A percentile compares a stretch with the other conserved stretches of the same genome.
phyloP scores from a whole-genome alignment of 2,888 invertebrate genomes.

The Pycnomerus fuliginosus region DNA sequence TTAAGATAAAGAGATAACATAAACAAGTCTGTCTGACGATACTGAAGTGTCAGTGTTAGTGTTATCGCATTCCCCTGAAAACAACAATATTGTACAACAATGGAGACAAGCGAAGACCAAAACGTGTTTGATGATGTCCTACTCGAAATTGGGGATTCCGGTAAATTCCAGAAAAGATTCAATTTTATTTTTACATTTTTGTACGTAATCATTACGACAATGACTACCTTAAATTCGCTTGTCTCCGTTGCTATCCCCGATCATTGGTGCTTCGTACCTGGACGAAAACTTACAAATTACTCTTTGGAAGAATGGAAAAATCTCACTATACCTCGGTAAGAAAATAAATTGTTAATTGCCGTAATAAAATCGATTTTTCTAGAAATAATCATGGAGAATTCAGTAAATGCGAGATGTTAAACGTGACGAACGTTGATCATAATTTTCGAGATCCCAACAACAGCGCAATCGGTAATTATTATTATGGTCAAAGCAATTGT shows the following conservation, averaged over 20 bases:
- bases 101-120: no score
- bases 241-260: constrained; percentile 58
- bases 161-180: constrained; percentile 56
- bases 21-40: no score
- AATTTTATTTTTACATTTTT: constrained; percentile 55
- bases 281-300: constrained; percentile 53
- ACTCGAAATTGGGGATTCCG: constrained; percentile 56
- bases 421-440: constrained; percentile 55
- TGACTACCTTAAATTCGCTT: constrained; percentile 58
- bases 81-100: no score
- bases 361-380: neutral
- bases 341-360: neutral
- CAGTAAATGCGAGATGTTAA: constrained; percentile 39
- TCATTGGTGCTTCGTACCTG: constrained; percentile 61
- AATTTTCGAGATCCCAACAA: constrained; percentile 1
- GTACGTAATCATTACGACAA: constrained; percentile 53
- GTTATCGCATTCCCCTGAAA: no score
- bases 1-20: no score
- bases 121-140: constrained; percentile 55
- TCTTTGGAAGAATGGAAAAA: constrained; percentile 56
- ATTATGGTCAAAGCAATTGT: neutral
- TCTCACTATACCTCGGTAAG: constrained; percentile 57
- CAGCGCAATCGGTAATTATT: neutral
- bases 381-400: constrained; percentile 4
- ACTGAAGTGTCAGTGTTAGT: no score